These are phyloP conservation scores for Ochropleura plecta DNA, from an alignment of 2,888 invertebrate species.

Conservation along the genomic window DNA sequence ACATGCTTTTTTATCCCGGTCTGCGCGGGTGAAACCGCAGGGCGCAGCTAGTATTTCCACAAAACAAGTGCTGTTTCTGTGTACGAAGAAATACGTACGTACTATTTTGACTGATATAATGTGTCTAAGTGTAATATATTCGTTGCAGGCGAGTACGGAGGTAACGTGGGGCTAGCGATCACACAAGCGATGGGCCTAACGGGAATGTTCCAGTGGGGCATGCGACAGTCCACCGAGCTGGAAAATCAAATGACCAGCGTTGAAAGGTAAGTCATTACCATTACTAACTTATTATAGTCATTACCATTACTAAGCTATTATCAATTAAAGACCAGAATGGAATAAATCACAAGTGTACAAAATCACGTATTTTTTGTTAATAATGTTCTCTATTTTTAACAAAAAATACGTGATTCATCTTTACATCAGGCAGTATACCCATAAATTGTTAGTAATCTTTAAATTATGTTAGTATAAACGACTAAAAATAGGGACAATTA, in stretches of 20 bases:
- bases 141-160: constrained; percentile 90
- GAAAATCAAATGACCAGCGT: constrained; percentile 97
- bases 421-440: too few species aligned
- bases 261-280: constrained; percentile 90
- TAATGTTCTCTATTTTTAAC: too few species aligned
- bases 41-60: not conserved
- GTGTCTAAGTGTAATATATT: not conserved
- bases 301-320: not conserved
- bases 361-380: not conserved
- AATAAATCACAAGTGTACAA: not conserved
- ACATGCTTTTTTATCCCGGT: too few species aligned
- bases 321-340: too few species aligned
- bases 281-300: not conserved
- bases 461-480: too few species aligned
- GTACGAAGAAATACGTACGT: not conserved
- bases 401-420: too few species aligned
- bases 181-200: constrained; percentile 95
- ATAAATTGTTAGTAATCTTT: too few species aligned
- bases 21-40: too few species aligned
- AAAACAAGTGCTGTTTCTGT: not conserved
- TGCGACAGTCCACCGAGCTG: constrained; percentile 97
- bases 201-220: constrained; percentile 96
- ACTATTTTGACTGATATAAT: not conserved
- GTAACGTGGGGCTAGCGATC: constrained; percentile 94
- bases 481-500: too few species aligned